Evolutionary conservation across 1,140 invertebrate genomes (phyloP).

Genomic region (Aphidius gifuensis): DNA sequence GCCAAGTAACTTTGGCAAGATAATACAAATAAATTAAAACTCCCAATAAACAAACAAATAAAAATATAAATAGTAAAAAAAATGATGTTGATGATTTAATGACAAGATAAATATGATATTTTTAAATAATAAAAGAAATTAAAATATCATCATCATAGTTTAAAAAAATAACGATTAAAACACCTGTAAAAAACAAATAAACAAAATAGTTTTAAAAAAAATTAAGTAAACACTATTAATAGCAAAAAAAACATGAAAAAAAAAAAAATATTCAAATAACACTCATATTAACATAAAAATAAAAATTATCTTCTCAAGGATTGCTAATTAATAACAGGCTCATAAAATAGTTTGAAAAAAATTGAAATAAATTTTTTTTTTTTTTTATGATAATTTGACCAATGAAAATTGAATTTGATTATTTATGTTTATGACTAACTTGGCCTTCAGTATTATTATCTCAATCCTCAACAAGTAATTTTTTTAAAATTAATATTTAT

Average conservation of each 20-base stretch:
- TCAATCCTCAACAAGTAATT: constrained; percentile 22
- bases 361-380: neutral
- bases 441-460: constrained; percentile 28
- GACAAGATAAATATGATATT: constrained; percentile 3
- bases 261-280: constrained; percentile 11
- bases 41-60: constrained; percentile 30
- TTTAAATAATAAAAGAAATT: constrained; percentile 17
- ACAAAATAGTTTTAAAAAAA: constrained; percentile 29
- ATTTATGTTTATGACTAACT: constrained; percentile 29
- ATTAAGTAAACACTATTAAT: no score
- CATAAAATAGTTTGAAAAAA: neutral
- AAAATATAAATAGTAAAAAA: constrained; percentile 31
- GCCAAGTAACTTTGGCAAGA: constrained; percentile 22
- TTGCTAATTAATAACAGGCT: constrained; percentile 16
- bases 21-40: constrained; percentile 45
- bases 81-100: constrained; percentile 16
- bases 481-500: neutral
- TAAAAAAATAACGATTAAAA: constrained; percentile 32
- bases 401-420: constrained; percentile 8
- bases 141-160: constrained; percentile 17
- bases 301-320: constrained; percentile 28
- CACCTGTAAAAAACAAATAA: constrained; percentile 37
- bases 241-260: constrained; percentile 15
- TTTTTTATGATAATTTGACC: constrained; percentile 5
- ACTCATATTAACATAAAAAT: constrained; percentile 11